Percentiles rank a stretch among this genome's conserved stretches.
Conservation (phyloP, 2,113 vertebrate genomes). For the Ochotona princeps region DNA sequence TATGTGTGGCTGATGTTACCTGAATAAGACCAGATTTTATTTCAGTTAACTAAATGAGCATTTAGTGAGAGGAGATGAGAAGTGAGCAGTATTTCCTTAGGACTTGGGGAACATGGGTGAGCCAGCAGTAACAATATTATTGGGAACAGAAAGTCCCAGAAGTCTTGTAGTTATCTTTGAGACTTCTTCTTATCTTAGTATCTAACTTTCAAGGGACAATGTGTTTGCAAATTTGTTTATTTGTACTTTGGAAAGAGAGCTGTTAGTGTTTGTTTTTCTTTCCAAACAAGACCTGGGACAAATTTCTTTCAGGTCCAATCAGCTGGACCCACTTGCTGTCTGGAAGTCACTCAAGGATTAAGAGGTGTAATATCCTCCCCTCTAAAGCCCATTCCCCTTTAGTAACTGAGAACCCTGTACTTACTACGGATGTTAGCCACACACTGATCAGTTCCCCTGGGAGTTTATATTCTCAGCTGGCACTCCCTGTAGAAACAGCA, state of each 20-base stretch:
- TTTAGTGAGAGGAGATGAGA: constrained; percentile 8
- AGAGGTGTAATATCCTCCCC: neutral
- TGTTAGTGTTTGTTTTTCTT: neutral
- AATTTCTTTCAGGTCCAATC: neutral
- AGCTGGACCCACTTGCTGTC: neutral
- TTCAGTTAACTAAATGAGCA: neutral
- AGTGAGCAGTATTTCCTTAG: constrained; percentile 31
- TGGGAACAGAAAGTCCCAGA: neutral
- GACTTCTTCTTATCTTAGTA: neutral
- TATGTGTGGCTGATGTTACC: neutral
- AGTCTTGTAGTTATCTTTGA: neutral
- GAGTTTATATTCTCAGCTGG: constrained; percentile 30
- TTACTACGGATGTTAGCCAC: constrained; percentile 17
- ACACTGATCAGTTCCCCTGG: neutral
- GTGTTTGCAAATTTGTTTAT: neutral
- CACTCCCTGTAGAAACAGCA: neutral
- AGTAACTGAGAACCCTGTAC: neutral
- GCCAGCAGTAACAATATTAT: neutral
- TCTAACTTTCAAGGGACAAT: neutral
- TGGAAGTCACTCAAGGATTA: neutral
- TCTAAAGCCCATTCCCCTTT: neutral
- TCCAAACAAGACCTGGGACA: neutral
- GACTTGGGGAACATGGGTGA: neutral
- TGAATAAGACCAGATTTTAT: neutral
- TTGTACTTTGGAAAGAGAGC: neutral